Evolutionary conservation across 2,797 vertebrate genomes (phyloP).

Genomic region (Peromyscus melanophrys): DNA sequence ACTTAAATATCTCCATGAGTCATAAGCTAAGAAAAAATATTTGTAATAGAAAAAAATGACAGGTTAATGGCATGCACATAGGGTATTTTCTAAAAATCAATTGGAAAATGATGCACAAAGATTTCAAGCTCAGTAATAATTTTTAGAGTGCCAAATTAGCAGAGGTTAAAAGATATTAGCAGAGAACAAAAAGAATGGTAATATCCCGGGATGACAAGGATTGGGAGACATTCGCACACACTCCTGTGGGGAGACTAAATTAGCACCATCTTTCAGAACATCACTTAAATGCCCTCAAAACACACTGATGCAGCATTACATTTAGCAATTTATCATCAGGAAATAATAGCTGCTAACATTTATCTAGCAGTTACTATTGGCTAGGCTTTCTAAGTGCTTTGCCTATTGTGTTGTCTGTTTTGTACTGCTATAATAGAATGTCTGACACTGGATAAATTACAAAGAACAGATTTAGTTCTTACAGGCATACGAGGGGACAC

Average conservation of each 20-base stretch:
- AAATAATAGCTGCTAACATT: conserved; percentile 64
- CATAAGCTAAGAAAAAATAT: conserved; percentile 77
- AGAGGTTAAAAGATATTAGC: conserved; percentile 69
- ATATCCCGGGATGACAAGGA: conserved; percentile 33
- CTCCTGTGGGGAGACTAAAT: conserved; percentile 52
- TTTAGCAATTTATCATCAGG: conserved; percentile 58
- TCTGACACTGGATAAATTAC: not conserved
- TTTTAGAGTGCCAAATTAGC: conserved; percentile 68
- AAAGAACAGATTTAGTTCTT: conserved; percentile 18
- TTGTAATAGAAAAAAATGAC: conserved; percentile 63
- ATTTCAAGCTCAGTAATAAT: conserved; percentile 58
- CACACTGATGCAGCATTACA: not conserved
- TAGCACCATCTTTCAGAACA: conserved; percentile 45
- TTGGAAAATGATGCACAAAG: conserved; percentile 64
- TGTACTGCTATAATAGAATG: conserved; percentile 26
- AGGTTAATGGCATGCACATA: conserved; percentile 68
- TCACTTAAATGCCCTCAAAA: conserved; percentile 57
- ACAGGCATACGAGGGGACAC: not conserved
- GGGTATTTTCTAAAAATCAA: conserved; percentile 72
- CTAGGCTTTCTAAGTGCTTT: conserved; percentile 43
- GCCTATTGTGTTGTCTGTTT: not conserved
- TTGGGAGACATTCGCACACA: conserved; percentile 5
- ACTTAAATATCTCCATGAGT: conserved; percentile 66
- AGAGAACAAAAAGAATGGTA: conserved; percentile 69
- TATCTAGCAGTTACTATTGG: conserved; percentile 43